Evolutionary conservation across 2,888 invertebrate species (phyloP), one percentile per base, ranked within the genome.

Genomic region (Thecophora atra): DNA sequence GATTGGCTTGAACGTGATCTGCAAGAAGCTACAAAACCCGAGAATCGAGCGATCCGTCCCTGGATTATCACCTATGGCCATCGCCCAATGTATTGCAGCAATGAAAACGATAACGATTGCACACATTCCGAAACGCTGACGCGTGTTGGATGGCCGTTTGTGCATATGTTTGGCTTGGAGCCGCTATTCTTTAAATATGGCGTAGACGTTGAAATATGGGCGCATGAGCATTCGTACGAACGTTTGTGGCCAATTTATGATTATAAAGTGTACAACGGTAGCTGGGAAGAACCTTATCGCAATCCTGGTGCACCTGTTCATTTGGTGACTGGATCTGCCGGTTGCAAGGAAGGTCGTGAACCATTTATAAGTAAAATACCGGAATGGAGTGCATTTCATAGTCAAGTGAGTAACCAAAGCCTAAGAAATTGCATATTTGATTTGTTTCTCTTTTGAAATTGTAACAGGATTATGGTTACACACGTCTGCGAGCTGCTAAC

Each of bases 211-310:
- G 93, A 92, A 83, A 88, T 99, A 60, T 98, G 97, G 96, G 99
- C 98, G 0, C 99, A 99, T 86, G 98, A 99, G 85, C 99, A 99
- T 87, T 95, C 95, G 6, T 99, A 98, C 84, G 99, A 99, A 87
- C 89, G 99, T 58, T 88, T 97, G 54, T 99, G 95, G 94, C 99
- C 99, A 11, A 91, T 98, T 72, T 99, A 95, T 87, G 91, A 99
- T 86, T 90, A 92, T 79, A 88, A 89, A 82, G 93, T 91, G 0
- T 91, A 90, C 81, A 92, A 92, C 82, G 92, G 91, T 24, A 88
- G 89, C 0, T 58, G 75, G 0, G 79, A 81, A 0, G 80, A 86
- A 3, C 90, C 91, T 0, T 91, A 91, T 76, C 84, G 83, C 63
- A 90, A 90, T 83, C 90, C 91, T 0, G 79, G 91, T 75, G 99